Evolutionary conservation across 2,888 invertebrate species (phyloP).

Genomic region (Exephanes ischioxanthus): DNA sequence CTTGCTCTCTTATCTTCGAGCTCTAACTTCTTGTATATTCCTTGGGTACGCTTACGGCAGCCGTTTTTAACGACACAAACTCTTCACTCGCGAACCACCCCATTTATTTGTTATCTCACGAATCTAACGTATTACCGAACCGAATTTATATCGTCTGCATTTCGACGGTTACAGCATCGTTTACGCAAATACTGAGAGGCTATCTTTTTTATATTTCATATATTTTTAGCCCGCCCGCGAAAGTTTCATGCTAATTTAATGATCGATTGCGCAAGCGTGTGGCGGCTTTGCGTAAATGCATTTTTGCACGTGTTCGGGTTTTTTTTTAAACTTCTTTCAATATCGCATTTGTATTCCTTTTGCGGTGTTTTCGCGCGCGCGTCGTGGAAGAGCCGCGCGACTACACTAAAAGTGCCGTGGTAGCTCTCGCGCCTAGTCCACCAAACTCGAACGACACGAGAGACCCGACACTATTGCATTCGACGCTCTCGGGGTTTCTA

Average conservation of each 20-base stretch:
- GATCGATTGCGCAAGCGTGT: neutral
- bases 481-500: conserved; percentile 34
- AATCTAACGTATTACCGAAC: conserved; percentile 20
- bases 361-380: neutral
- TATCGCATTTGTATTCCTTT: neutral
- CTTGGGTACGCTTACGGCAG: neutral
- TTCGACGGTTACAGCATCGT: conserved; percentile 9
- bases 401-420: conserved; percentile 32
- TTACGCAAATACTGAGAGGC: neutral
- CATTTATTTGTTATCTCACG: conserved; percentile 35
- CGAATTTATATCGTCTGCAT: conserved; percentile 9
- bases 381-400: conserved; percentile 32
- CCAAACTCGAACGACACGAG: conserved; percentile 1
- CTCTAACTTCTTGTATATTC: conserved; percentile 16
- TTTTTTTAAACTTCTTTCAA: neutral
- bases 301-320: neutral
- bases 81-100: conserved; percentile 26
- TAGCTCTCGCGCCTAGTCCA: conserved; percentile 29
- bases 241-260: conserved; percentile 1
- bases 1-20: neutral
- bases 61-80: conserved; percentile 30
- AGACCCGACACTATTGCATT: conserved; percentile 26
- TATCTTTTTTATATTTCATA: neutral
- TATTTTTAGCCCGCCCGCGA: neutral
- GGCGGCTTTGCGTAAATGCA: conserved; percentile 6